A percentile compares a stretch with the other conserved stretches of the same genome.
Evolutionary conservation across 1,140 invertebrate species (phyloP).

Genomic region (Polypedilum pembai): DNA sequence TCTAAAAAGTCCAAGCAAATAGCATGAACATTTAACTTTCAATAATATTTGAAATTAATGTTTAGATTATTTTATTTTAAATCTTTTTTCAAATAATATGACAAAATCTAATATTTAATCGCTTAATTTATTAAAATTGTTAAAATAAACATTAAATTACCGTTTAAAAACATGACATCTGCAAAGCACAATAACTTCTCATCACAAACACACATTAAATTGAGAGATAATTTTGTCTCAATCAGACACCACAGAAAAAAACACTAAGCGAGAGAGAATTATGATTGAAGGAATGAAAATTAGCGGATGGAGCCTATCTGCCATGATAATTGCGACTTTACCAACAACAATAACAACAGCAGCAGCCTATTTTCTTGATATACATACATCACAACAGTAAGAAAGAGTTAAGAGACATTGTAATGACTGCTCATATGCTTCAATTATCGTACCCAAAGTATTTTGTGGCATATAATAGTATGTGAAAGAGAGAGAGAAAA

Average conservation of each 20-base stretch:
- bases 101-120: no score
- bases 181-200: no score
- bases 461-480: conserved; percentile 2
- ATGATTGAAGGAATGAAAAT: neutral
- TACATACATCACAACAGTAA: neutral
- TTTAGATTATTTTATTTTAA: no score
- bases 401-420: conserved; percentile 11
- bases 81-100: no score
- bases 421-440: conserved; percentile 17
- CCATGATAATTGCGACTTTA: neutral
- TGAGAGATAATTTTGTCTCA: no score
- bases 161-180: no score
- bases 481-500: neutral
- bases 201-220: no score
- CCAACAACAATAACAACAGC: neutral
- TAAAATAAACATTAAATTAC: no score
- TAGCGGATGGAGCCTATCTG: conserved; percentile 10
- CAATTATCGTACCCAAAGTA: neutral
- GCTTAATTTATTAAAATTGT: no score
- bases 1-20: no score
- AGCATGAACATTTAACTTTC: no score
- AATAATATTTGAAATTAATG: no score
- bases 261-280: neutral
- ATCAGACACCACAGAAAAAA: neutral
- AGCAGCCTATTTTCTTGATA: neutral